Conservation (phyloP, 1,140 invertebrate genomes). For the Whitmania pigra region DNA sequence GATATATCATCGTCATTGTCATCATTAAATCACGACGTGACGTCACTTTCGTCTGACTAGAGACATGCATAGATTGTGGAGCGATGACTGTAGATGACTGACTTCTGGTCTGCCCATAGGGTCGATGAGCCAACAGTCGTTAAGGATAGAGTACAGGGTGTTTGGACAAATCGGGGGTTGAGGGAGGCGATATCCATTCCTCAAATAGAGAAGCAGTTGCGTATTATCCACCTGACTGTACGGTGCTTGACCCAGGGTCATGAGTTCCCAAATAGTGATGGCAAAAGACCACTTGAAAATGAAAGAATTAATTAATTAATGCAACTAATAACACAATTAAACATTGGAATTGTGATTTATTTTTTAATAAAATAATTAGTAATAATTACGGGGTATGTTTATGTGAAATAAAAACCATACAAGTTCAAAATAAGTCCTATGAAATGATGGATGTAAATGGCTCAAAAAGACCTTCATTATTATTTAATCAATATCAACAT, state of each 20-base stretch:
- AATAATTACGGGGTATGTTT: not conserved
- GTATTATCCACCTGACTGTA: slow-evolving; percentile 79
- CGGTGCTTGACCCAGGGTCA: slow-evolving; percentile 75
- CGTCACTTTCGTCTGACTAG: slow-evolving; percentile 11
- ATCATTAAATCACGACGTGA: not conserved
- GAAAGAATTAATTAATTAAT: not conserved
- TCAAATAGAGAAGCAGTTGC: slow-evolving; percentile 71
- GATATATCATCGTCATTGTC: not conserved
- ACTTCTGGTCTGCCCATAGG: not conserved
- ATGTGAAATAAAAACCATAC: not conserved
- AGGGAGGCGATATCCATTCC: slow-evolving; percentile 72
- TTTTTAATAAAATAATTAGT: not conserved
- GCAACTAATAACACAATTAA: not conserved
- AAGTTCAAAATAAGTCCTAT: not conserved
- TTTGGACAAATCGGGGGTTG: slow-evolving; percentile 88
- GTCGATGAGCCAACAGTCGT: slow-evolving; percentile 10
- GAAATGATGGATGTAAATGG: not conserved
- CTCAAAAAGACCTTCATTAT: too few relatives aligned
- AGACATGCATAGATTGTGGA: slow-evolving; percentile 17
- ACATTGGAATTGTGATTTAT: too few relatives aligned
- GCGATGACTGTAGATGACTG: not conserved
- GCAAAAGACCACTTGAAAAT: slow-evolving; percentile 72
- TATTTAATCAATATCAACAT: not conserved
- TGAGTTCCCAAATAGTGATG: slow-evolving; percentile 82
- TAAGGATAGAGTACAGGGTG: slow-evolving; percentile 55